phyloP scores from a whole-genome alignment of 2,113 vertebrate genomes.

The Anarrhichthys ocellatus region DNA sequence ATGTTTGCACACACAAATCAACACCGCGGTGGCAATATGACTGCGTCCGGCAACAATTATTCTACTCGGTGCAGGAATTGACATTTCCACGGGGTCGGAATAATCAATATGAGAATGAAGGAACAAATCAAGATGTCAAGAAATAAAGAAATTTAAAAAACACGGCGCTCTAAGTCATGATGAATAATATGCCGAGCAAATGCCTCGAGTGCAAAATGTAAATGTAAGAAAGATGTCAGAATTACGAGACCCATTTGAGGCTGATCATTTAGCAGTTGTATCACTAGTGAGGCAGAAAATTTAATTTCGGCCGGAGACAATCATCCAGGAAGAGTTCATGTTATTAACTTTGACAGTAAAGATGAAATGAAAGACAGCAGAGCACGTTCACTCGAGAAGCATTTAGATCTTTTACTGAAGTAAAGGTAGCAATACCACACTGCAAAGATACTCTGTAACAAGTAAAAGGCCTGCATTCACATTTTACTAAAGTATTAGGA shows the following conservation, averaged over 20 bases:
- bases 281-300: neutral
- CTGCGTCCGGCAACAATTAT: constrained; percentile 3
- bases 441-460: neutral
- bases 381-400: neutral
- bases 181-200: neutral
- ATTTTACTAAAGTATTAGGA: neutral
- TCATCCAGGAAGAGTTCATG: neutral
- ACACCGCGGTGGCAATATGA: neutral
- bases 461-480: neutral
- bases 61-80: constrained; percentile 2
- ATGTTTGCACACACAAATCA: constrained; percentile 33
- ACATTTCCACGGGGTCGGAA: constrained; percentile 7
- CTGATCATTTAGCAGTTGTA: constrained; percentile 5
- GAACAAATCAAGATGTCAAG: constrained; percentile 24
- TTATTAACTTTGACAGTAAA: neutral
- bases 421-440: neutral
- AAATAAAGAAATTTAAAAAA: neutral
- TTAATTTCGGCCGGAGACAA: constrained; percentile 10
- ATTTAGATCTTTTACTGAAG: neutral
- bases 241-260: neutral
- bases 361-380: neutral
- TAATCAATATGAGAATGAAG: neutral
- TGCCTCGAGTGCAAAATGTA: constrained; percentile 1
- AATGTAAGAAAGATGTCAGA: constrained; percentile 10
- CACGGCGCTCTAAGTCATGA: neutral